phyloP scores from a whole-genome alignment of 2,797 vertebrate species.

The Eulemur albifrons region DNA sequence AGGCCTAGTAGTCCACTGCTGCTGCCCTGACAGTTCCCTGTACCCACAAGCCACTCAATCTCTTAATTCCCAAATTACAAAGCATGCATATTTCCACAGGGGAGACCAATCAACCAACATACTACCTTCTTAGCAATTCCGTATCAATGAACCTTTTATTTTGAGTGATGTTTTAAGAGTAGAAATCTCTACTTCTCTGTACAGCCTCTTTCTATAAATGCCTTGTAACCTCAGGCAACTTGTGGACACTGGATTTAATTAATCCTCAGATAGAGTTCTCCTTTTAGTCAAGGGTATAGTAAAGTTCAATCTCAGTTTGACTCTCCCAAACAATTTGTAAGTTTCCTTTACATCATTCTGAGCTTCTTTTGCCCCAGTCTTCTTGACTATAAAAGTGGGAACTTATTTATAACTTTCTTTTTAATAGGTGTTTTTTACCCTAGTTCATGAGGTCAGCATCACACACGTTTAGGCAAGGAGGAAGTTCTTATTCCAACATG shows the following conservation, averaged over 20 bases:
- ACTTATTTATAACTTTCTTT: constrained; percentile 22
- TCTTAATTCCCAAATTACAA: constrained; percentile 23
- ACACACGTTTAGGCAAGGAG: neutral
- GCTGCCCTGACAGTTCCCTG: neutral
- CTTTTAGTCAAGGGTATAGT: neutral
- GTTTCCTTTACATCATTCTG: neutral
- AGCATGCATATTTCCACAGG: neutral
- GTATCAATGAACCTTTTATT: constrained; percentile 9
- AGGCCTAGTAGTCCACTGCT: neutral
- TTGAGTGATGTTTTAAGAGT: constrained; percentile 17
- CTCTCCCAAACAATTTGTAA: neutral
- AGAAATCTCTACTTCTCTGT: neutral
- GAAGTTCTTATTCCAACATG: neutral
- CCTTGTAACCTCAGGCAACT: neutral
- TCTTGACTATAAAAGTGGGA: neutral
- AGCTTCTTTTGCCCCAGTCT: neutral
- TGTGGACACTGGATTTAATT: neutral
- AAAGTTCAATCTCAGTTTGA: constrained; percentile 2
- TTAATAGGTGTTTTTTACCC: neutral
- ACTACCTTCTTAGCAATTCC: neutral
- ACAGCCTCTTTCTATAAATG: neutral
- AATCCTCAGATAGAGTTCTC: neutral
- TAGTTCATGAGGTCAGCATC: neutral
- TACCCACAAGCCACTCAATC: neutral
- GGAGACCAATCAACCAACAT: neutral